Percentiles rank a stretch among this genome's conserved stretches.
These are phyloP conservation scores for Nemapogon koenigi DNA, from an alignment of 2,888 invertebrate species.

Conservation along the genomic window DNA sequence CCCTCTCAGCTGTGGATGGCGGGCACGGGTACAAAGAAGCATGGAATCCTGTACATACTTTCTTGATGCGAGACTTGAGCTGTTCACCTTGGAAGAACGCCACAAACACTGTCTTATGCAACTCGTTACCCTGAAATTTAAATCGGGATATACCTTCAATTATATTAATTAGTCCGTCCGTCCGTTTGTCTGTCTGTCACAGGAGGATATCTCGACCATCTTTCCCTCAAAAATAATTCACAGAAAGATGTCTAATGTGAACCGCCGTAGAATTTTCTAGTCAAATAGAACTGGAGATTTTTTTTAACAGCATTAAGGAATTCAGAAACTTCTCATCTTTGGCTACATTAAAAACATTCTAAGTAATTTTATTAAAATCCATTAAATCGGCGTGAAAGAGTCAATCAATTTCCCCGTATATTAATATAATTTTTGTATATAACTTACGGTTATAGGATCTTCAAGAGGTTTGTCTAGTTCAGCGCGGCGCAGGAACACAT, in stretches of 20 bases:
- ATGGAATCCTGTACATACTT: conserved; percentile 92
- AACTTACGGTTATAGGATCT: conserved; percentile 81
- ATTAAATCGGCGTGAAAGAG: no score
- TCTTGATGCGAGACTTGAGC: conserved; percentile 87
- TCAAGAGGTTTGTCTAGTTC: conserved; percentile 84
- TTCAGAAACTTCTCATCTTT: no score
- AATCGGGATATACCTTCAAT: not conserved
- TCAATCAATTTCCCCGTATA: not conserved
- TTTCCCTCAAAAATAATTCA: no score
- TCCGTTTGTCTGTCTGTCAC: no score
- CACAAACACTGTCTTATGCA: conserved; percentile 89
- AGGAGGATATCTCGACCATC: no score
- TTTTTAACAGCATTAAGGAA: no score
- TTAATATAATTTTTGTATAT: not conserved
- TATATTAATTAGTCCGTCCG: no score
- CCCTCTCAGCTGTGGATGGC: conserved; percentile 80
- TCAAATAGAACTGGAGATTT: no score
- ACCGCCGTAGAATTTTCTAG: no score
- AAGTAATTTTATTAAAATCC: no score
- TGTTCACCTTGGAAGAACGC: conserved; percentile 93
- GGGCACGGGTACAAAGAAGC: conserved; percentile 94
- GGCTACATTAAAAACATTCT: no score
- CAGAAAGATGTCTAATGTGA: no score
- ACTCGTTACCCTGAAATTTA: conserved; percentile 75
- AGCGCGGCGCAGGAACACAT: conserved; percentile 86